Evolutionary conservation across 2,888 invertebrate genomes (phyloP).

Genomic region (Sycophila texana): DNA sequence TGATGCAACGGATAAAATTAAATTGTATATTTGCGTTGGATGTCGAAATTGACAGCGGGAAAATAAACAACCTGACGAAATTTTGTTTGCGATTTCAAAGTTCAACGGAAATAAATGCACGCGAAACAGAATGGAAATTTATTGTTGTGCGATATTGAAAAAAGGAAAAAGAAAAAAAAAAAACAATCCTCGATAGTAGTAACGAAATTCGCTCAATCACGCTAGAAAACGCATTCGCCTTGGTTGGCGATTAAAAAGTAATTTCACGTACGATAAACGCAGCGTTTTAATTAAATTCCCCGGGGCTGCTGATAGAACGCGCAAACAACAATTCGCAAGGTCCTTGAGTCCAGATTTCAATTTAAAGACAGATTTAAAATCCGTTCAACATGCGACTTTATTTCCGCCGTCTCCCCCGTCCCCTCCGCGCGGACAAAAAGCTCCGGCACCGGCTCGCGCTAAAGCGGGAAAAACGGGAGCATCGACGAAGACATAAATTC

Average conservation of each 20-base stretch:
- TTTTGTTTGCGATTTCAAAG: too few species aligned
- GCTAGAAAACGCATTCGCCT: neutral
- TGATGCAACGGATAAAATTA: too few species aligned
- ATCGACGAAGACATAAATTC: too few species aligned
- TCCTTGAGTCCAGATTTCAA: constrained; percentile 18
- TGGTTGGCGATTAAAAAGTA: constrained; percentile 61
- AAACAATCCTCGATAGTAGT: constrained; percentile 1
- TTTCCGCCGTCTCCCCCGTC: neutral
- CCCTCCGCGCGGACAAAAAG: too few species aligned
- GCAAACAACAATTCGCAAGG: constrained; percentile 22
- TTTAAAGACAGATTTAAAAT: constrained; percentile 6
- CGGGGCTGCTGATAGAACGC: constrained; percentile 40
- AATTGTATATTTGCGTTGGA: too few species aligned
- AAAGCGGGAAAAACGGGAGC: neutral
- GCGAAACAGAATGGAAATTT: too few species aligned
- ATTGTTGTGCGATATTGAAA: too few species aligned
- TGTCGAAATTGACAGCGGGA: too few species aligned
- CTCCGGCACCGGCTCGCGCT: neutral
- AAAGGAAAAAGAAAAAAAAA: too few species aligned
- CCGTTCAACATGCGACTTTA: neutral
- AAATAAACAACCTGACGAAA: too few species aligned
- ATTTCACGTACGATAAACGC: constrained; percentile 63
- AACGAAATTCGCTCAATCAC: neutral
- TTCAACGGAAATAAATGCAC: too few species aligned
- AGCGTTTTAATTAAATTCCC: constrained; percentile 67